Base-by-base conservation (phyloP, 2,888 invertebrate species). In the Sinhomidia bicolor region DNA sequence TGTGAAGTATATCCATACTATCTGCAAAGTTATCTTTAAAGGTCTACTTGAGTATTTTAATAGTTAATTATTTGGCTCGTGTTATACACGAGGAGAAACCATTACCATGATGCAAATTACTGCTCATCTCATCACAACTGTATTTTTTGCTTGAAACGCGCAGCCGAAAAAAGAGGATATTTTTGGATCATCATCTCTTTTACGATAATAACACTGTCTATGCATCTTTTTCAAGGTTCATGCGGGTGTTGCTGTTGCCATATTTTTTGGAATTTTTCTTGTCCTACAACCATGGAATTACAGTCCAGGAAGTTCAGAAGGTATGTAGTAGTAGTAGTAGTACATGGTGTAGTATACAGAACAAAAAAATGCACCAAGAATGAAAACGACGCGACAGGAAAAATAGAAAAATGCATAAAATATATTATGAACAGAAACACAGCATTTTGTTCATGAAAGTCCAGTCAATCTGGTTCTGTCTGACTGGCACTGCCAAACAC, bases 241-340 rank as follows among this genome's bases (percentile, higher is more conserved):
- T 89, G 90, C 90, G 82, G 90, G 86, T 62, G 57, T 90, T 80
- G 83, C 90, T 47, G 86, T 89, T 60, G 88, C 85, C 74, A 82
- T 89, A 74, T 90, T 90, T 86, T 85, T 82, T 62, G 88, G 79
- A 79, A 86, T 90, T 71, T 90, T 89, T 26, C 60, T 90, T 6
- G 82, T 90, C 36, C 86, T 90, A 71, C 65, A 74, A 47, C 90
- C 90, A 83, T 90, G 90, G 90, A 88, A 83, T 44, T 83, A 89
- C 86, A 65, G 17, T 26, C 32, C 54, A 29, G 81, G 57, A 62
- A 88, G 78, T 78, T 51, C 88, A 41, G 62, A 81, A 80, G 85
- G 89, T 89, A 85, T 23, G 81, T 74, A 85, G 51, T 10, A 32
- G n/a, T 14, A 47, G 1, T 0, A 47, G 23, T n/a, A n/a, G n/a